Evolutionary conservation across 2,888 invertebrate genomes (phyloP).

Genomic region (Cosmia trapezina): DNA sequence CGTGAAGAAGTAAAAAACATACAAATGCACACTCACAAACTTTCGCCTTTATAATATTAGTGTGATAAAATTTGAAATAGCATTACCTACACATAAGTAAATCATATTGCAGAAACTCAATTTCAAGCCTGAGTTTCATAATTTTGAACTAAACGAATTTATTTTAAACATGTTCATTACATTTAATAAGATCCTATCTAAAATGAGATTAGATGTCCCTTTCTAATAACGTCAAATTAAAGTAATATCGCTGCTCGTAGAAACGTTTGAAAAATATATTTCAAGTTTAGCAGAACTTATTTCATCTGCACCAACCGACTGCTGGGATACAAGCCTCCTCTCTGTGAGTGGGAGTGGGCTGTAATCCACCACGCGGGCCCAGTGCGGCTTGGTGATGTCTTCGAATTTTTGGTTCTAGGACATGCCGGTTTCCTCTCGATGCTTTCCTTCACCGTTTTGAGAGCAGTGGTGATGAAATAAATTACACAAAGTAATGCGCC

Average conservation of each 20-base stretch:
- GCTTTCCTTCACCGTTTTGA: too few species aligned
- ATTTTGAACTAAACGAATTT: constrained; percentile 35
- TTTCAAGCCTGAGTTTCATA: constrained; percentile 1
- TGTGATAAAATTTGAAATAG: not conserved
- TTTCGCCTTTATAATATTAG: too few species aligned
- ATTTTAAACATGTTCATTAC: constrained; percentile 28
- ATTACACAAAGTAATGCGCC: too few species aligned
- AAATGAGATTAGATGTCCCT: constrained; percentile 15
- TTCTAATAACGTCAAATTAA: constrained; percentile 38
- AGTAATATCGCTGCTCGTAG: not conserved
- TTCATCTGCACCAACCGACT: not conserved
- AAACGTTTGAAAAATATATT: constrained; percentile 7
- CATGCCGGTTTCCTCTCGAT: too few species aligned
- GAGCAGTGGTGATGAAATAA: too few species aligned
- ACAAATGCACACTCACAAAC: too few species aligned
- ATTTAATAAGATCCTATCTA: constrained; percentile 32
- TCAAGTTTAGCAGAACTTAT: not conserved
- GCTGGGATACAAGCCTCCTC: too few species aligned
- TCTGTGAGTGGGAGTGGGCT: too few species aligned
- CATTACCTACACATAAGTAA: not conserved
- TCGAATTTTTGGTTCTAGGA: too few species aligned
- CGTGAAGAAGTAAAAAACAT: too few species aligned
- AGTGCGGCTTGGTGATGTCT: too few species aligned
- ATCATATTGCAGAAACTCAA: constrained; percentile 16
- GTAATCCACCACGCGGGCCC: too few species aligned